phyloP scores from a whole-genome alignment of 1,140 invertebrate species.

The Bactericera cockerelli region DNA sequence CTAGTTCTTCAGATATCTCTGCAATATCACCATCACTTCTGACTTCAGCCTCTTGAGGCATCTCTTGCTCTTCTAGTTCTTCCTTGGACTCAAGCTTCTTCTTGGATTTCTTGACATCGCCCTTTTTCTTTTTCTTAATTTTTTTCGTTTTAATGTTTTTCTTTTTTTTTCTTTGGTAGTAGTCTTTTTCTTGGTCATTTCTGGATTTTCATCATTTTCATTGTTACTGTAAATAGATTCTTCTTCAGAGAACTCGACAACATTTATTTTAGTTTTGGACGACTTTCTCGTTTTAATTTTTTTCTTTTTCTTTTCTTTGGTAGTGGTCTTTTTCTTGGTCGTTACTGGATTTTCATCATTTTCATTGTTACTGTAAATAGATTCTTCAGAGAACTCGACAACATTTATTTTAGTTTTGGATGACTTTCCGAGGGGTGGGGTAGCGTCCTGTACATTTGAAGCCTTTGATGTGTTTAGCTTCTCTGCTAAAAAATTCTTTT shows the following conservation, averaged over 20 bases:
- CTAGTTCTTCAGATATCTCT: too few species aligned
- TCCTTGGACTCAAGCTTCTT: not conserved
- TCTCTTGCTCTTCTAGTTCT: too few species aligned
- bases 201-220: not conserved
- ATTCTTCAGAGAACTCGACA: too few species aligned
- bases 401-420: too few species aligned
- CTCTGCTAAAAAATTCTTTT: too few species aligned
- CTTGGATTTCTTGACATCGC: not conserved
- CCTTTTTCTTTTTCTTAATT: not conserved
- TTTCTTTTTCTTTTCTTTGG: not conserved
- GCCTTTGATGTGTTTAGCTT: too few species aligned
- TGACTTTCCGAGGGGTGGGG: too few species aligned
- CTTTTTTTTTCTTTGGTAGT: not conserved
- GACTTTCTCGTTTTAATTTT: not conserved
- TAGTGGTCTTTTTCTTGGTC: not conserved
- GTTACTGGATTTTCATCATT: not conserved
- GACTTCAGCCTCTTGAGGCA: too few species aligned
- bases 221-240: not conserved
- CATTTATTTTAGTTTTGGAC: too few species aligned
- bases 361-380: not conserved
- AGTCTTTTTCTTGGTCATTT: not conserved
- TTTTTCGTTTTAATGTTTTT: not conserved
- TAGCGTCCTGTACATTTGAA: too few species aligned
- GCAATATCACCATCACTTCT: too few species aligned
- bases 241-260: too few species aligned